Conservation (phyloP, 1,140 invertebrate species). For the Parasteatoda tepidariorum region DNA sequence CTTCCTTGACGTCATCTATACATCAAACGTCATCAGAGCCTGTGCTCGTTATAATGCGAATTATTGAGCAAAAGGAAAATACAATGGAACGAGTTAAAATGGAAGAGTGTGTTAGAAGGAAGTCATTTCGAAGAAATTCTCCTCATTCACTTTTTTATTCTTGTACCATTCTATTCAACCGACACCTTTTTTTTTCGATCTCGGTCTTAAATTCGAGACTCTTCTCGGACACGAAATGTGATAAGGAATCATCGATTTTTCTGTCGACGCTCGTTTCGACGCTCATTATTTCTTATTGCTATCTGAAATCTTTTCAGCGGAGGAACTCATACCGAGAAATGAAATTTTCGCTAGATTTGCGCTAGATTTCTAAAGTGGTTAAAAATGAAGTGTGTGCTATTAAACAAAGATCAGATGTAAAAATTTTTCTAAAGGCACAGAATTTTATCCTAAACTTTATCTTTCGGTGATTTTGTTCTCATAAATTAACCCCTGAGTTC, state of each 20-base stretch:
- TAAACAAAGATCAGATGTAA: too few relatives aligned
- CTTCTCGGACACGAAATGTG: conserved; percentile 32
- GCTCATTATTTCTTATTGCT: conserved; percentile 33
- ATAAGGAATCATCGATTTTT: conserved; percentile 49
- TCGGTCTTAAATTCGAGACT: conserved; percentile 4
- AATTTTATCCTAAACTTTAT: too few relatives aligned
- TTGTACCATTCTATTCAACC: neutral
- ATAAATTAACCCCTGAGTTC: too few relatives aligned
- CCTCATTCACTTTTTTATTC: too few relatives aligned
- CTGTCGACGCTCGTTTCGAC: conserved; percentile 3
- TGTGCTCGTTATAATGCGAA: conserved; percentile 41
- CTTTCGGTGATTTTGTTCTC: too few relatives aligned
- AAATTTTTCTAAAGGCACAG: too few relatives aligned
- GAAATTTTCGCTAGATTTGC: too few relatives aligned
- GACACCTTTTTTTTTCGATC: neutral
- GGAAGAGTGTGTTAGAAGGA: neutral
- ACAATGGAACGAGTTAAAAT: conserved; percentile 21
- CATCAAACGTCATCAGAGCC: conserved; percentile 34
- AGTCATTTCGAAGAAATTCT: neutral
- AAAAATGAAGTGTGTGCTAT: too few relatives aligned
- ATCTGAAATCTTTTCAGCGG: conserved; percentile 5
- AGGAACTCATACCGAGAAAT: neutral
- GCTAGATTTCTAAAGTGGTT: too few relatives aligned
- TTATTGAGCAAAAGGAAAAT: conserved; percentile 45
- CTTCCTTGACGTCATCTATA: conserved; percentile 13